phyloP scores from a whole-genome alignment of 1,140 invertebrate genomes.

The Lordiphosa mommai region DNA sequence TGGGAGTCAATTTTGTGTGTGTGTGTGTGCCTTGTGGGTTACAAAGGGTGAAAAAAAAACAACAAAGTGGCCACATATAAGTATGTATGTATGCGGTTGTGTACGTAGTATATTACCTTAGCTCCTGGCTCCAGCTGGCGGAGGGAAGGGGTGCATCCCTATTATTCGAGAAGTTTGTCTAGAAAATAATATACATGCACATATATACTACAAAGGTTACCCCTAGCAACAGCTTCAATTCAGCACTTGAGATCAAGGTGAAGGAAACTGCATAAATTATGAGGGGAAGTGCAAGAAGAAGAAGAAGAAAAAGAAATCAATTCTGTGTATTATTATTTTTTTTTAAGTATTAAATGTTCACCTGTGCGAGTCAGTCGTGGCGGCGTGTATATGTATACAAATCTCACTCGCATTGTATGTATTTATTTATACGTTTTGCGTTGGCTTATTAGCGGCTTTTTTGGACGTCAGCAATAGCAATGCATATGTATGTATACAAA shows the following conservation, averaged over 20 bases:
- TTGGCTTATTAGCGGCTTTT: conserved; percentile 62
- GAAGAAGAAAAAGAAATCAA: conserved; percentile 2
- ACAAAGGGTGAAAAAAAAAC: conserved; percentile 52
- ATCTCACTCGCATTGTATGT: conserved; percentile 15
- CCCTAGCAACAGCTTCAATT: conserved; percentile 24
- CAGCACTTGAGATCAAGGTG: not conserved
- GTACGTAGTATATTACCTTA: not conserved
- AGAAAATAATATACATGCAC: not conserved
- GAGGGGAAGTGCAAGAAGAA: not conserved
- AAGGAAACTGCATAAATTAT: conserved; percentile 23
- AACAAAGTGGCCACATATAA: not conserved
- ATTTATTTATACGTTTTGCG: conserved; percentile 18
- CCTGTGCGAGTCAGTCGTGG: conserved; percentile 16
- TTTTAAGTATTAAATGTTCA: conserved; percentile 8
- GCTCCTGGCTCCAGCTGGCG: conserved; percentile 14
- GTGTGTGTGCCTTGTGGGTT: conserved; percentile 12
- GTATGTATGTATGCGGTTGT: not conserved
- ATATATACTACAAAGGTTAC: conserved; percentile 8
- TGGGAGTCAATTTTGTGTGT: not conserved
- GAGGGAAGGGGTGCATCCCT: not conserved
- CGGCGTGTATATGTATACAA: conserved; percentile 9
- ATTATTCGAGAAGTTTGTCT: conserved; percentile 1
- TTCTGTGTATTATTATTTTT: conserved; percentile 34
- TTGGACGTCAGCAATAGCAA: conserved; percentile 53
- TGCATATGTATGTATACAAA: conserved; percentile 10